Conservation (phyloP, 2,888 invertebrate species). For the Argyresthia goedartella region DNA sequence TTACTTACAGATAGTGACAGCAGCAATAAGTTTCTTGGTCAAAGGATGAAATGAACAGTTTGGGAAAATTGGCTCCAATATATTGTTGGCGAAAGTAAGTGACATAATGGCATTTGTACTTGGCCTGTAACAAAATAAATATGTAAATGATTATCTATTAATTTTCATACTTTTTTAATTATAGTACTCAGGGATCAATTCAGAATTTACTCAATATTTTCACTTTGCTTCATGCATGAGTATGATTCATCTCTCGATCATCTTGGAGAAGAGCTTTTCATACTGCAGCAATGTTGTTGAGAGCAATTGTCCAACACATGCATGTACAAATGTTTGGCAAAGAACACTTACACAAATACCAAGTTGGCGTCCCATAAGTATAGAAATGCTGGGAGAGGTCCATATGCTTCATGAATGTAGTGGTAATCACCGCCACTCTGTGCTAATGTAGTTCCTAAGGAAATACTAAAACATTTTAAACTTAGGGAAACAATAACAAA, state of each 20-base stretch:
- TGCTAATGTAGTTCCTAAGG: constrained; percentile 79
- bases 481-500: neutral
- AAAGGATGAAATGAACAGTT: constrained; percentile 79
- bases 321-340: too few species aligned
- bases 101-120: constrained; percentile 98
- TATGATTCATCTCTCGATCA: too few species aligned
- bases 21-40: constrained; percentile 82
- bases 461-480: neutral
- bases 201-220: too few species aligned
- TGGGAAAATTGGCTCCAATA: constrained; percentile 89
- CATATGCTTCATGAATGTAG: constrained; percentile 94
- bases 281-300: too few species aligned
- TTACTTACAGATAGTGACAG: constrained; percentile 83
- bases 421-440: constrained; percentile 98
- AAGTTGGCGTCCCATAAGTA: constrained; percentile 98
- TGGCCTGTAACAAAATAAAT: constrained; percentile 73
- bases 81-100: constrained; percentile 93
- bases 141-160: neutral
- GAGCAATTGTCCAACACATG: too few species aligned
- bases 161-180: neutral
- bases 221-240: too few species aligned
- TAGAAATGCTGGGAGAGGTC: constrained; percentile 91
- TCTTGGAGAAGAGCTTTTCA: too few species aligned
- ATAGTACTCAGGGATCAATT: too few species aligned
- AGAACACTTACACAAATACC: constrained; percentile 88